Evolutionary conservation across 2,888 invertebrate species (phyloP), one percentile per base, ranked within the genome.

Genomic region (Galerucella calmariensis): DNA sequence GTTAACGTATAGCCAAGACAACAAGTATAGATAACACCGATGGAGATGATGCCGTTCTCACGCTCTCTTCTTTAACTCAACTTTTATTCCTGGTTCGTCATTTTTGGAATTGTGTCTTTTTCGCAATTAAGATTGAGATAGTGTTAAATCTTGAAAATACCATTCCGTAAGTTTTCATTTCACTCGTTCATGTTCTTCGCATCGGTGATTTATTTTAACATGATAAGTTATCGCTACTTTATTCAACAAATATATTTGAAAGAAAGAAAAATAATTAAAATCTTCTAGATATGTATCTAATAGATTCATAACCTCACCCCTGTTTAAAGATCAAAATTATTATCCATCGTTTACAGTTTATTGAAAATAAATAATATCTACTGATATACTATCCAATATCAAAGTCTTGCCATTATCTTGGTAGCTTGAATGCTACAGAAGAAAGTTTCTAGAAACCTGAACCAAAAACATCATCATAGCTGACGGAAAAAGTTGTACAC

Each of bases 1-100:
- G 85, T 85, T 86, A 86, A 86, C 85, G 85, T 86, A 86, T 86
- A 84, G 84, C 84, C 84, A 82, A 84, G 85, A 85, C 85, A 82
- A 82, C 81, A 81, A 81, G 80, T 81, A 81, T 81, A 85, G 86
- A 86, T 86, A 86, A 85, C 83, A 82, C 51, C 75, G 82, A 83
- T 73, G 69, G 35, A 48, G 72, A 65, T 83, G 83, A 83, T 84
- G 82, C 80, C 82, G 84, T 86, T 85, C 85, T 85, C 85, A 85
- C 85, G 85, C 85, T 85, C 82, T 81, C 83, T 61, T 35, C 61
- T 61, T 61, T 61, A 78, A 81, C 82, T 82, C 79, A 65, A 41
- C 63, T 65, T 79, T 81, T 79, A 78, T 79, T 81, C 79, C 79
- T 78, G 77, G 78, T 82, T 79, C 82, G 81, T 83, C 83, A 83